phyloP scores from a whole-genome alignment of 2,797 vertebrate species.

The Karalla daura region DNA sequence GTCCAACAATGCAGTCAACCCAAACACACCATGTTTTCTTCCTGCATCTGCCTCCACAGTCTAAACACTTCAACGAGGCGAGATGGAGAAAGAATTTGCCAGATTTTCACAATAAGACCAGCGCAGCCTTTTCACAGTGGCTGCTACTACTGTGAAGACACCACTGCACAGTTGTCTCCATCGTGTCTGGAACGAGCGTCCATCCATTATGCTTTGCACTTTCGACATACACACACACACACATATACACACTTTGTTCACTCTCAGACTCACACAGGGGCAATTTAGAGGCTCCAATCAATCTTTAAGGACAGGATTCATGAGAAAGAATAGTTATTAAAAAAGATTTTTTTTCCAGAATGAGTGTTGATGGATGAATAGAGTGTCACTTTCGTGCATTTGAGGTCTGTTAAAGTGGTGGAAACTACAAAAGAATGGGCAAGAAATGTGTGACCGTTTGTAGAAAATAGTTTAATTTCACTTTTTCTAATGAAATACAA shows the following conservation, averaged over 20 bases:
- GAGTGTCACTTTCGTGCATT: no score
- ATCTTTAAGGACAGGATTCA: no score
- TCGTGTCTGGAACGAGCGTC: no score
- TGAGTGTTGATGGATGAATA: background rate
- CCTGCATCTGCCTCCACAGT: background rate
- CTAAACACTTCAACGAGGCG: background rate
- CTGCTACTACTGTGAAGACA: no score
- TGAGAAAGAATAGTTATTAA: no score
- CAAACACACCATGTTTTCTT: background rate
- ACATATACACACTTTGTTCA: no score
- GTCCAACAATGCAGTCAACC: background rate
- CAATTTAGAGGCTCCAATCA: no score
- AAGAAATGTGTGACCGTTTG: conserved; percentile 36
- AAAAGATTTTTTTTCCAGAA: no score
- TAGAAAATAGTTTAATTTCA: conserved; percentile 78
- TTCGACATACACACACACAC: no score
- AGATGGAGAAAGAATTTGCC: background rate
- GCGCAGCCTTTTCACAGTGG: background rate
- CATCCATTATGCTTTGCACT: no score
- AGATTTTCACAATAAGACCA: conserved; percentile 1
- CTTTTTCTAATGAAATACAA: conserved; percentile 73
- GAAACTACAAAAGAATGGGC: background rate
- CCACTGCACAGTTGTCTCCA: no score
- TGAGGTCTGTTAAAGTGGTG: background rate
- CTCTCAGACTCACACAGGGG: no score